Evolutionary conservation across 2,113 vertebrate genomes (phyloP).

Genomic region (Nerophis lumbriciformis): DNA sequence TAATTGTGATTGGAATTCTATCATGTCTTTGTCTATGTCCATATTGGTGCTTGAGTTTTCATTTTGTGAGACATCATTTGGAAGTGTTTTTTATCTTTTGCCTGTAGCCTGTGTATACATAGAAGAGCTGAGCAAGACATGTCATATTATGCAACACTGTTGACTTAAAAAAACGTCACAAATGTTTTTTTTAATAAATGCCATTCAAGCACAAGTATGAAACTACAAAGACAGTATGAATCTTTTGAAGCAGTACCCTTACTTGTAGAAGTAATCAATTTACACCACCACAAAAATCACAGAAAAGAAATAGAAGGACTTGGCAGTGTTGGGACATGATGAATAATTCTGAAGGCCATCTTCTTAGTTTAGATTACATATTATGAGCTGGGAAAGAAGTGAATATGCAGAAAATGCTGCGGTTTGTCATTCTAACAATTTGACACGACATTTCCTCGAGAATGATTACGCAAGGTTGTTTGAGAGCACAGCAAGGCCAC

Average conservation of each 20-base stretch:
- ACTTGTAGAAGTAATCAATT: background rate
- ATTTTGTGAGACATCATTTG: no score
- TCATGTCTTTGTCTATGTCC: no score
- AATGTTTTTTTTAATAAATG: background rate
- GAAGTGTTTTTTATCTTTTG: no score
- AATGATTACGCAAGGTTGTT: constrained; percentile 36
- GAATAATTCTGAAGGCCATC: constrained; percentile 14
- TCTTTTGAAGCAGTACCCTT: no score
- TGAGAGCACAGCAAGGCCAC: constrained; percentile 16
- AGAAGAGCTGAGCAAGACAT: no score
- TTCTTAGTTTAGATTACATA: constrained; percentile 30
- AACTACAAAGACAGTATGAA: no score
- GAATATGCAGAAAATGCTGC: constrained; percentile 15
- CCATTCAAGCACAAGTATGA: no score
- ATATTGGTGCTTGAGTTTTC: no score
- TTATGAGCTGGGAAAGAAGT: constrained; percentile 11
- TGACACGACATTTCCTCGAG: constrained; percentile 45
- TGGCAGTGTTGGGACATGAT: constrained; percentile 5
- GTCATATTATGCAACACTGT: no score
- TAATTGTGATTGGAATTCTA: no score
- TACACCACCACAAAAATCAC: background rate
- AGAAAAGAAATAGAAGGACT: constrained; percentile 1
- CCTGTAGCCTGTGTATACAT: no score
- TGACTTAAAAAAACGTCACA: background rate
- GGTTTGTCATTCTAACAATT: constrained; percentile 42